Base-by-base conservation (phyloP, 2,797 vertebrate species). In the Myripristis jacobus region DNA sequence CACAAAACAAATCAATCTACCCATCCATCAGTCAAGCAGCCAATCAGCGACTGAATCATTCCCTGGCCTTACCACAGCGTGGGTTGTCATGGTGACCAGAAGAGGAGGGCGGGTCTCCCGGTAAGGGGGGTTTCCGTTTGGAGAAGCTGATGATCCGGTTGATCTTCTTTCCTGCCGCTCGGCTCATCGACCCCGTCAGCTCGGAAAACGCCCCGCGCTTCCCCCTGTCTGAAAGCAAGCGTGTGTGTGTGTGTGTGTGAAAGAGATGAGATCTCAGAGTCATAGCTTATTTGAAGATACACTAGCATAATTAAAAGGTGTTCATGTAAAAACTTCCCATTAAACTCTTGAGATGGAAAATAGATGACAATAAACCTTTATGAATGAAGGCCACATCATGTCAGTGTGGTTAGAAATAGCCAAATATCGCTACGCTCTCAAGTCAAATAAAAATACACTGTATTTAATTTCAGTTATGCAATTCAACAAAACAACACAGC, bases 121-220 rank as follows among this genome's bases (percentile, higher is more conserved):
- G 90, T 0, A 95, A 77, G 13, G 92, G 93, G 0, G 95, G 92
- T 83, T 98, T 98, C 91, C 96, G 96, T 87, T 98, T 99, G 79
- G 97, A 98, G 90, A 99, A 99, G 80, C 96, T 97, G 90, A 99
- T 99, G 90, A 99, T 99, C 52, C 96, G 95, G 72, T 95, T 98
- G 92, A 99, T 99, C 90, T 98, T 99, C 83, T 95, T 96, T 41
- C 98, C 98, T 0, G 98, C 98, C 0, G 95, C 97, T 38, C 96
- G 94, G 88, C 97, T 98, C 95, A 99, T 92, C 0, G 97, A 97
- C 53, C 96, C 98, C 31, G 97, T 99, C 75, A 99, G 92, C 73
- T 98, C 98, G 0, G 98, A 97, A 87, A 99, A 94, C 0, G 96
- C 92, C 0, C 95, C 95, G 21, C 95, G 96, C 89, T 98, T 98